Base-by-base conservation (phyloP, 1,140 invertebrate species). In the Drosophila varians region DNA sequence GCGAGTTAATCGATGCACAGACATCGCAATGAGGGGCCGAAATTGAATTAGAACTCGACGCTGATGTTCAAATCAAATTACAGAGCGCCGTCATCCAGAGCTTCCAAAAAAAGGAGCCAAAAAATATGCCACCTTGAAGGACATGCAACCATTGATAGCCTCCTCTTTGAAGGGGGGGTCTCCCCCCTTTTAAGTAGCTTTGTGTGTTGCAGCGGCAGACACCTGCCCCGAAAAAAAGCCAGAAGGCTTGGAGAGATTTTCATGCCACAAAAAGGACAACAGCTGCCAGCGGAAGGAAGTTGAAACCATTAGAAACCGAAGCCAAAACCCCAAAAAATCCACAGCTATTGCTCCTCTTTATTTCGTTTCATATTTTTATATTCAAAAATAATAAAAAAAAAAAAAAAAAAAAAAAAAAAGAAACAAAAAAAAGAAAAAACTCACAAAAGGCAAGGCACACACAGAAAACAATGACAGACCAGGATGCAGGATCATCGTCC, bases 251-350 rank as follows among this genome's bases (percentile, higher is more conserved):
- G 7, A 31, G 34, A 14, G 34, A 31, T 26, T 51, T 45, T 12
- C 28, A 60, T 28, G 31, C 11, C 25, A 40, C 36, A 16, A 26
- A 46, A 83, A 55, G 73, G 62, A 79, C 62, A 82, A 73, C 62
- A 82, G 69, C 77, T 34, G 74, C 62, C 57, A 86, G 54, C 77
- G 82, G 82, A 87, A 87, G 82, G 82, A 87, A 88, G 82, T 87
- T 82, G 74, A 84, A 87, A 68, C 80, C 82, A 86, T 86, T 86
- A 86, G 80, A 86, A 84, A 74, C 78, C 87, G 73, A 56, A 36
- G 3, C n/a, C 80, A 77, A 82, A 60, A 51, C 69, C 74, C 40
- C 40, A 18, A 38, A 18, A 38, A 38, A 38, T 38, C 36, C 16
- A 9, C 12, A 38, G 36, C 12, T 5, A 4, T 5, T 38, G 12